phyloP scores from a whole-genome alignment of 2,113 vertebrate species.

The Chaetodon trifascialis region DNA sequence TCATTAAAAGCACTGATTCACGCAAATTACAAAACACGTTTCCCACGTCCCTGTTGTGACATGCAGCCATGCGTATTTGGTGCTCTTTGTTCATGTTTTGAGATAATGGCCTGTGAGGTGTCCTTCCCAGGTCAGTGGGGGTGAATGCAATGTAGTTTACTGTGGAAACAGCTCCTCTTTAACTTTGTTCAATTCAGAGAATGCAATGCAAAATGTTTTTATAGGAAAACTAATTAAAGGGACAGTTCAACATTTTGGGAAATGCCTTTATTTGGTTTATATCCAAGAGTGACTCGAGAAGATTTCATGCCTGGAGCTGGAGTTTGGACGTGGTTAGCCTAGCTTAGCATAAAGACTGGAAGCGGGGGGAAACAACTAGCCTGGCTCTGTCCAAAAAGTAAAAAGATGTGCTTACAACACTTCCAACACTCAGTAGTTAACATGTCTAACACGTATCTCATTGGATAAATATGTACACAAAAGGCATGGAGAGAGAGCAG shows the following conservation, averaged over 20 bases:
- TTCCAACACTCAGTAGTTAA: neutral
- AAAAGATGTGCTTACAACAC: neutral
- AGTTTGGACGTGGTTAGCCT: neutral
- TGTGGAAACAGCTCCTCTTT: too few species aligned
- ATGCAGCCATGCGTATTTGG: neutral
- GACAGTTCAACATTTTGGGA: neutral
- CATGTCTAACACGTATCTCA: neutral
- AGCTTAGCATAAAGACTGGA: neutral
- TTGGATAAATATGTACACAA: too few species aligned
- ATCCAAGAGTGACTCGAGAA: neutral
- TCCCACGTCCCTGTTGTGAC: neutral
- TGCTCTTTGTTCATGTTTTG: too few species aligned
- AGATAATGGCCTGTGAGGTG: neutral
- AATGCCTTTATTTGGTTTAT: neutral
- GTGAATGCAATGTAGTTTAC: neutral
- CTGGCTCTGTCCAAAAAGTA: neutral
- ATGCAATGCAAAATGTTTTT: neutral
- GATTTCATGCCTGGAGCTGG: neutral
- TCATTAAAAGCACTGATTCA: neutral
- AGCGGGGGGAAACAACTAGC: neutral
- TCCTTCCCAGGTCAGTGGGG: too few species aligned
- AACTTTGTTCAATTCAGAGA: neutral
- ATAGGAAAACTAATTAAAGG: neutral
- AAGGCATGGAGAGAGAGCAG: too few species aligned
- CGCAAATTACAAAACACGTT: neutral